Base-by-base conservation (phyloP, 2,888 invertebrate species). In the Lochmaea crataegi region DNA sequence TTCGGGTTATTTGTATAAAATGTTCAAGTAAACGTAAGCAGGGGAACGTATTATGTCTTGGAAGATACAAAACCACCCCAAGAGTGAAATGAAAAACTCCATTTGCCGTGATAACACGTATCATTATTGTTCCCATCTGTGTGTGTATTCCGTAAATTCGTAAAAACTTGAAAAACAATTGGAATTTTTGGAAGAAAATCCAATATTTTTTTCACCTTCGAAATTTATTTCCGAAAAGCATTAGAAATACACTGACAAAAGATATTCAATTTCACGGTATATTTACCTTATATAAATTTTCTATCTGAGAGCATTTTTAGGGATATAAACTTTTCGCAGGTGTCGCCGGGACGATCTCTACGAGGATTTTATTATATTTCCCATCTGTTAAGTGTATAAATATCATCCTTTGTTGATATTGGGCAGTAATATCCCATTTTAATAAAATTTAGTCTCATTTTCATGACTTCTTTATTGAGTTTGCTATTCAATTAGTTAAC, bases 221-320 rank as follows among this genome's bases (percentile, higher is more conserved):
- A 68, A 73, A 73, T 75, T 71, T 77, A 12, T 77, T 76, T 70
- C 73, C 70, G 70, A 76, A 75, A 78, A 74, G 73, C 78, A 78
- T 78, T 78, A 76, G 76, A 78, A 79, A 77, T 79, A 79, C 77
- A 79, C 78, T 78, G 76, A 73, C 77, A 77, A 75, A 79, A 78
- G 76, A 81, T 80, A 81, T 81, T 79, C 80, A 81, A 81, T 80
- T 80, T 80, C 79, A 81, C 80, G 80, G 78, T 76, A 80, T 81
- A 80, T 81, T 81, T 80, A 80, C 78, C 74, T 79, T 77, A 79
- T 80, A 80, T 80, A 80, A 80, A 79, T 80, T 80, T 79, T 76
- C 79, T 78, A 78, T 77, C 71, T 69, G 66, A 61, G 68, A 71
- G 73, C 77, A 78, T 78, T 81, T 76, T 76, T 76, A 75, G 72